A percentile compares a stretch with the other conserved stretches of the same genome.
Conservation (phyloP, 1,140 invertebrate species). For the Penaeus indicus region DNA sequence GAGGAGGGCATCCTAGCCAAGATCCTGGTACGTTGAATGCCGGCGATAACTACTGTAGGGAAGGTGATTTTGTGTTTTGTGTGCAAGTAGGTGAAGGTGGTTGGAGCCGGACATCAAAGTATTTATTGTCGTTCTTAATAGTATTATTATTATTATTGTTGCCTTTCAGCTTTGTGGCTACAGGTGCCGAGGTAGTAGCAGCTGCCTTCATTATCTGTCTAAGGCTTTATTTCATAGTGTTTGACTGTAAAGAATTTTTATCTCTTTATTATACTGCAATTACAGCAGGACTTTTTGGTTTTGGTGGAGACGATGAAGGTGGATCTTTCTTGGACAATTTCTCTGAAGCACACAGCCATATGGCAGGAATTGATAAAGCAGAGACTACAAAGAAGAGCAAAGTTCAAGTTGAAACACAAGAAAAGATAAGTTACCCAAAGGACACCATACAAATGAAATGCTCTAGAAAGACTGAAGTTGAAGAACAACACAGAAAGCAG, state of each 20-base stretch:
- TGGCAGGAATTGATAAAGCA: constrained; percentile 7
- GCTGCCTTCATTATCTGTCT: no score
- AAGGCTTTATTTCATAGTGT: no score
- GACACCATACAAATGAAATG: no score
- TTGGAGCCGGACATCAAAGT: no score
- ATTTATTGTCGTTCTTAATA: no score
- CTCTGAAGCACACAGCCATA: constrained; percentile 35
- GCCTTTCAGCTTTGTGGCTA: no score
- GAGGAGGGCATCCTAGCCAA: constrained; percentile 77
- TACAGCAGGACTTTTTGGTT: constrained; percentile 53
- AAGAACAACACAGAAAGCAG: no score
- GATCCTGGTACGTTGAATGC: constrained; percentile 72
- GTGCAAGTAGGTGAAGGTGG: no score
- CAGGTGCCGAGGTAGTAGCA: no score
- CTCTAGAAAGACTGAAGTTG: no score
- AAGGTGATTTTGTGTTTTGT: not conserved
- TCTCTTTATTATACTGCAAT: constrained; percentile 7
- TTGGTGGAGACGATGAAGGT: constrained; percentile 41
- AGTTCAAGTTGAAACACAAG: not conserved
- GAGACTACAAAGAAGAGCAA: not conserved
- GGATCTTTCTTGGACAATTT: constrained; percentile 41
- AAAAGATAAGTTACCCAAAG: not conserved
- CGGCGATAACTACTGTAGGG: not conserved
- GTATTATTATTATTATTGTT: no score
- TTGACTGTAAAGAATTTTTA: not conserved